Percentiles rank a stretch among this genome's conserved stretches.
These are phyloP conservation scores for Embidobia sp. DNA, from an alignment of 2,888 invertebrate species.

Conservation along the genomic window DNA sequence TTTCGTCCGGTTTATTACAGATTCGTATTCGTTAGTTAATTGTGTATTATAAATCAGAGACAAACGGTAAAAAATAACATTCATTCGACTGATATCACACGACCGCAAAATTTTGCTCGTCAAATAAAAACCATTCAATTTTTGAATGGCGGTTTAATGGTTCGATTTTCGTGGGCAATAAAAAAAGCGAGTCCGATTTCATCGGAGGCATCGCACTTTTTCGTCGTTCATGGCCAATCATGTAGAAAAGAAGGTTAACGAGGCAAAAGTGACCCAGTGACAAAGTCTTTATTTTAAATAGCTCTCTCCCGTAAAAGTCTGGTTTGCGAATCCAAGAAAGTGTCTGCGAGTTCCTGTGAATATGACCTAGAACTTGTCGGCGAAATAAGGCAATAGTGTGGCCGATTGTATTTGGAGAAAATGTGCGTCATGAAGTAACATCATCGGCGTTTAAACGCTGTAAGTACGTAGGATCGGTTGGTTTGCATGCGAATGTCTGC, in stretches of 20 bases:
- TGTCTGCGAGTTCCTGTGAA: slow-evolving; percentile 8
- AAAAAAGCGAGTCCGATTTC: background rate
- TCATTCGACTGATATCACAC: too few species aligned
- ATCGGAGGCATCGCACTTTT: slow-evolving; percentile 6
- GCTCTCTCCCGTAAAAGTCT: slow-evolving; percentile 55
- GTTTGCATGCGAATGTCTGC: slow-evolving; percentile 22
- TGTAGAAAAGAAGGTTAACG: slow-evolving; percentile 62
- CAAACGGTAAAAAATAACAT: too few species aligned
- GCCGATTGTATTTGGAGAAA: slow-evolving; percentile 38
- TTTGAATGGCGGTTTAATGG: background rate
- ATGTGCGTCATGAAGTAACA: slow-evolving; percentile 4
- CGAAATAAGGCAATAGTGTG: slow-evolving; percentile 22
- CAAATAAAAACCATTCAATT: too few species aligned
- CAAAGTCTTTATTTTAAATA: slow-evolving; percentile 54
- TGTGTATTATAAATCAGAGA: too few species aligned
- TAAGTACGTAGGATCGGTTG: slow-evolving; percentile 1
- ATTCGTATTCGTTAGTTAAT: too few species aligned
- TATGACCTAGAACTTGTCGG: slow-evolving; percentile 60
- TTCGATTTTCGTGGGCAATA: background rate
- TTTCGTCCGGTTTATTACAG: too few species aligned
- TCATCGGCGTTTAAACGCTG: background rate
- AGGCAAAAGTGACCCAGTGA: slow-evolving; percentile 61
- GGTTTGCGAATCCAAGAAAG: slow-evolving; percentile 40
- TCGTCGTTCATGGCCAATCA: slow-evolving; percentile 16
- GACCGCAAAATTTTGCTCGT: too few species aligned